Evolutionary conservation across 2,888 invertebrate species (phyloP).

Genomic region (Caenorhabditis wallacei): DNA sequence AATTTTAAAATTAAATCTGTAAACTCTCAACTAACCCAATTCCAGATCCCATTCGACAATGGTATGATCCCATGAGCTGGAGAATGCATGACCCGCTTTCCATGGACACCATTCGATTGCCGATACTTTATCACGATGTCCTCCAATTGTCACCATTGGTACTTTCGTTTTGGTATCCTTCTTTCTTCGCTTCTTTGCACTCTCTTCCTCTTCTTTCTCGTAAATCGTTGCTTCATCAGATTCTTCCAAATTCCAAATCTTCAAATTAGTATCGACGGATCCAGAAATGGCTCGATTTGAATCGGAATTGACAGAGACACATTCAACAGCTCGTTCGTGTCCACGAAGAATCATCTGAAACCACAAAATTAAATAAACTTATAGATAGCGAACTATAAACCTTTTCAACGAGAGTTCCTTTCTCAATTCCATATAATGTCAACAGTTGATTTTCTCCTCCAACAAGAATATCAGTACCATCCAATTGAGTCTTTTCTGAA

Average conservation of each 20-base stretch:
- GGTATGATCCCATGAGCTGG: conserved; percentile 96
- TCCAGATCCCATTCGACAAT: conserved; percentile 93
- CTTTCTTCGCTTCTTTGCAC: conserved; percentile 68
- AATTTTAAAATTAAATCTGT: background rate
- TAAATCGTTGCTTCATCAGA: conserved; percentile 65
- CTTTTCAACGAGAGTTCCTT: conserved; percentile 54
- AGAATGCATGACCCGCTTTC: conserved; percentile 87
- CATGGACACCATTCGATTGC: conserved; percentile 91
- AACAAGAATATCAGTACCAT: conserved; percentile 63
- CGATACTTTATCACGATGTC: conserved; percentile 92
- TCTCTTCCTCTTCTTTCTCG: conserved; percentile 67
- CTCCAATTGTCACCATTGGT: conserved; percentile 92
- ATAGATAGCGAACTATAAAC: background rate
- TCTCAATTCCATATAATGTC: conserved; percentile 67
- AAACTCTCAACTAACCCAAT: conserved; percentile 63
- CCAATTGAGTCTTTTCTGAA: conserved; percentile 53
- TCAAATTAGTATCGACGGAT: conserved; percentile 85
- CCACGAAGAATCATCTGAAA: conserved; percentile 87
- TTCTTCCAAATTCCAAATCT: conserved; percentile 84
- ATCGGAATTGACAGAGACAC: conserved; percentile 89
- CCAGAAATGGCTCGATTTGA: conserved; percentile 84
- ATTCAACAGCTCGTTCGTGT: conserved; percentile 94
- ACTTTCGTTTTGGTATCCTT: conserved; percentile 74
- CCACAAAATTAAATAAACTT: background rate
- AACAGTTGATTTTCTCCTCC: conserved; percentile 79